A percentile compares a stretch with the other conserved stretches of the same genome.
Evolutionary conservation across 2,888 invertebrate species (phyloP).

Genomic region (Gymnocheta viridis): DNA sequence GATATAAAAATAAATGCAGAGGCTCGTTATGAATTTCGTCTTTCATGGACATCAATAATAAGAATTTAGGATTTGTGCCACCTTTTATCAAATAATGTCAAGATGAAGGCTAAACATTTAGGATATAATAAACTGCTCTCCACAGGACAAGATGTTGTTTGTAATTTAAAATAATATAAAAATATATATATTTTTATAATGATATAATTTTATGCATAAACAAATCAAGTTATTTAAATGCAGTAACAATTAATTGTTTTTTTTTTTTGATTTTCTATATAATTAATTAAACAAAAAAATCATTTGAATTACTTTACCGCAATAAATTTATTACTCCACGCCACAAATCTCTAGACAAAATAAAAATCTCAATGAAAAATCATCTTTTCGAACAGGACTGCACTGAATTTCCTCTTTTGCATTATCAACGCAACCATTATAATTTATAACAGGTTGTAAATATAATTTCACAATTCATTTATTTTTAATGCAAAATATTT

Average conservation of each 20-base stretch:
- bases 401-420: slow-evolving; percentile 1
- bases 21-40: too few relatives aligned
- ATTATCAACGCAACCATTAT: slow-evolving; percentile 20
- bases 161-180: too few relatives aligned
- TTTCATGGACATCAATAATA: too few relatives aligned
- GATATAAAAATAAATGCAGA: too few relatives aligned
- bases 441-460: slow-evolving; percentile 65
- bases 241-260: slow-evolving; percentile 19
- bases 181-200: too few relatives aligned
- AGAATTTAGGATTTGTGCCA: too few relatives aligned
- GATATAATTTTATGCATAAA: too few relatives aligned
- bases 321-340: slow-evolving; percentile 51
- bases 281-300: neutral
- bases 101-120: too few relatives aligned
- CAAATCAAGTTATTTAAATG: neutral
- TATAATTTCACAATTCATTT: slow-evolving; percentile 69
- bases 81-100: too few relatives aligned
- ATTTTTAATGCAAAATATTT: slow-evolving; percentile 64
- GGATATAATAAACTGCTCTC: too few relatives aligned
- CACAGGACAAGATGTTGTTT: too few relatives aligned
- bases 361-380: slow-evolving; percentile 26
- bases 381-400: slow-evolving; percentile 1
- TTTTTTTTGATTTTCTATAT: neutral
- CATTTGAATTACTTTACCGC: slow-evolving; percentile 28
- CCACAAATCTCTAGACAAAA: slow-evolving; percentile 37